These are phyloP conservation scores for Styela plicata DNA, from an alignment of 23 tunicate genomes.

Conservation along the genomic window DNA sequence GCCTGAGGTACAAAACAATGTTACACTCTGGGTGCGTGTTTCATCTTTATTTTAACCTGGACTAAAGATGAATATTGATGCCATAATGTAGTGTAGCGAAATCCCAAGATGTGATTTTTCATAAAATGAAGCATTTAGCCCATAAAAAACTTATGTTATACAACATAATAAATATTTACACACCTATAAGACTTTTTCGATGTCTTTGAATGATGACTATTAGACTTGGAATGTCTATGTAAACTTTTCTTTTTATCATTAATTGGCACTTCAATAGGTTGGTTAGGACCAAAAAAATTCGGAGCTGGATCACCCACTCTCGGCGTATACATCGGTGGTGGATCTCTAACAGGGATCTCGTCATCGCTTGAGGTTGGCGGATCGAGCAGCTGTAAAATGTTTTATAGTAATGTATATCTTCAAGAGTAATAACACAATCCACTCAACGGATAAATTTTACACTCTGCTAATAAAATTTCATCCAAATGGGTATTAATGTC, in stretches of 20 bases:
- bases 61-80: too few relatives aligned
- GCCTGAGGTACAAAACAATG: too few relatives aligned
- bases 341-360: slow-evolving; percentile 33
- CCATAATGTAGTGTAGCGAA: too few relatives aligned
- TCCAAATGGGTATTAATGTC: neutral
- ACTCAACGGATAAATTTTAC: neutral
- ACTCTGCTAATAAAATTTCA: neutral
- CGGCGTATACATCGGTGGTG: slow-evolving; percentile 69
- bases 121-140: too few relatives aligned
- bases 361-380: slow-evolving; percentile 59
- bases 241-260: neutral
- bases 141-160: too few relatives aligned
- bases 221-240: neutral
- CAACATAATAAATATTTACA: too few relatives aligned
- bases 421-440: too few relatives aligned
- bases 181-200: neutral
- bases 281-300: slow-evolving; percentile 29
- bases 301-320: slow-evolving; percentile 37
- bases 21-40: too few relatives aligned
- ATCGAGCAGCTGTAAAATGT: slow-evolving; percentile 39
- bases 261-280: slow-evolving; percentile 33
- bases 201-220: neutral
- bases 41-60: too few relatives aligned
- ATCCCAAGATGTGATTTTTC: too few relatives aligned
- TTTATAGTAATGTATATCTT: too few relatives aligned